Evolutionary conservation across 1,140 invertebrate genomes (phyloP), one percentile per base, ranked within the genome.

Genomic region (Pseudomyrmex cubaensis): DNA sequence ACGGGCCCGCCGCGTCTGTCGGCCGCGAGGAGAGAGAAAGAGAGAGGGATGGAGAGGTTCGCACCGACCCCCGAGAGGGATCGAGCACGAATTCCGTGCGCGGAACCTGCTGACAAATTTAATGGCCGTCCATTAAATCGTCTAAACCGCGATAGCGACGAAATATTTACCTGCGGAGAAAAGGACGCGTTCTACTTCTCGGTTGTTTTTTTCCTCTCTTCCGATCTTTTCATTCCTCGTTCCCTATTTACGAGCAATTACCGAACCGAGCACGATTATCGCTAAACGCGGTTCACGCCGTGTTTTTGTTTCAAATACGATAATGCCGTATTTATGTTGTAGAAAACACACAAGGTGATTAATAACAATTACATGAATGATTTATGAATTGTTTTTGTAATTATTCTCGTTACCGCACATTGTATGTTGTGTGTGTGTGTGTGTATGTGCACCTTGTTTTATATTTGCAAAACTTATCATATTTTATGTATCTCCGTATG

Each of bases 111-210:
- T 61, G 85, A 87, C 85, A 67, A 88, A 83, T 88, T 88, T 83
- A 87, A 88, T 87, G 87, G 84, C 35, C 87, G 85, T 87, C 83
- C 70, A 67, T 84, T 84, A 84, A 84, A 84, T 82, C 66, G 83
- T 46, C 83, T 72, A 82, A 67, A 54, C 76, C 61, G 50, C 85
- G 70, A 69, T 69, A 59, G 15, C 86, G 87, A 82, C 85, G 87
- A 88, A 87, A 87, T 85, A 88, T 88, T 87, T 88, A 86, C 86
- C 85, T 77, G 78, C 61, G 78, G 85, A 70, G 59, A 84, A 87
- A 86, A 63, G n/a, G 73, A 20, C 52, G 52, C 52, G 57, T 66
- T 73, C 50, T 35, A 35, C 35, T 54, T 52, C 48, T 72, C 70
- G 35, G 35, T 35, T 35, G 20, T 35, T 69, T 22, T 22, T 12